phyloP scores from a whole-genome alignment of 2,113 vertebrate species.

The Micronycteris hirsuta region DNA sequence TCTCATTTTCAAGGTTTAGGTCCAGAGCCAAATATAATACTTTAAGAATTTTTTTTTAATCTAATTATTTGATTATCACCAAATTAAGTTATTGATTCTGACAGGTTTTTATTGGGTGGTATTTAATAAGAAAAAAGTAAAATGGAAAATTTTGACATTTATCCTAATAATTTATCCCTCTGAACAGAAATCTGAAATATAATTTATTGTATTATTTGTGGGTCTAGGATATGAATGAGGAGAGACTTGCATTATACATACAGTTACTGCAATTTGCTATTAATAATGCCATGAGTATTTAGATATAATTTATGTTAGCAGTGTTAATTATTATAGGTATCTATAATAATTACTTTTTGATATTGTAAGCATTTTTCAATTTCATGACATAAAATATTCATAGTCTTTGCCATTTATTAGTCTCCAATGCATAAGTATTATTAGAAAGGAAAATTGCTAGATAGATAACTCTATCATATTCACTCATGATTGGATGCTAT shows the following conservation, averaged over 20 bases:
- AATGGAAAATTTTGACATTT: not conserved
- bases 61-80: not conserved
- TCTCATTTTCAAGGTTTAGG: constrained; percentile 17
- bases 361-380: not conserved
- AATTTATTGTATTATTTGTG: not conserved
- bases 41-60: not conserved
- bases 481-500: not conserved
- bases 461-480: not conserved
- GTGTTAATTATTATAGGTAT: not conserved
- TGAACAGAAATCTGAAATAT: not conserved
- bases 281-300: not conserved
- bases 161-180: not conserved
- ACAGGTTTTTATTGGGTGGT: not conserved
- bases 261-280: not conserved
- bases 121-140: not conserved
- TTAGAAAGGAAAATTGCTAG: not conserved
- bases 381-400: constrained; percentile 16
- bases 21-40: not conserved
- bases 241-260: not conserved
- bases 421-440: not conserved
- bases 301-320: not conserved
- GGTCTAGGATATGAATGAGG: not conserved
- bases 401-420: constrained; percentile 1
- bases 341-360: not conserved
- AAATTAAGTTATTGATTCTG: not conserved